A percentile compares a stretch with the other conserved stretches of the same genome.
These are phyloP conservation scores for Sebastes schlegelii DNA, from an alignment of 2,113 vertebrate genomes.

Conservation along the genomic window DNA sequence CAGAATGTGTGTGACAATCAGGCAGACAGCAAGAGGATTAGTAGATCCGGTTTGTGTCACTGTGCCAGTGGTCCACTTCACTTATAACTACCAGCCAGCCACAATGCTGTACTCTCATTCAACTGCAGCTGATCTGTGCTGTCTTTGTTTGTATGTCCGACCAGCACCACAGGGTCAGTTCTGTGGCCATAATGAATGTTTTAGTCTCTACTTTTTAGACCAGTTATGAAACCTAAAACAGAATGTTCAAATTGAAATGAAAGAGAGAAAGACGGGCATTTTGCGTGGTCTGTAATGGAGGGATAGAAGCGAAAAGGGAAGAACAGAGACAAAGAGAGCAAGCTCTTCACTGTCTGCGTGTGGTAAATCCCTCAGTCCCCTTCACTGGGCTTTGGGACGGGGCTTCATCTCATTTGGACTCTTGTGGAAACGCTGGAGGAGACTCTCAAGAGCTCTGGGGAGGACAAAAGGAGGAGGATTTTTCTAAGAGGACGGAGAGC, in stretches of 20 bases:
- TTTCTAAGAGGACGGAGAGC: slow-evolving; percentile 25
- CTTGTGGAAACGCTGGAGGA: slow-evolving; percentile 24
- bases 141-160: slow-evolving; percentile 15
- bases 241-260: not conserved
- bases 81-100: slow-evolving; percentile 23
- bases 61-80: slow-evolving; percentile 52
- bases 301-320: not conserved
- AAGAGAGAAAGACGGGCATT: not conserved
- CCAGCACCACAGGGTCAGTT: slow-evolving; percentile 1
- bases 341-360: slow-evolving; percentile 10
- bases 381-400: slow-evolving; percentile 18
- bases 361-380: slow-evolving; percentile 28
- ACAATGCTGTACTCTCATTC: slow-evolving; percentile 3
- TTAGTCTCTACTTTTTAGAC: slow-evolving; percentile 16
- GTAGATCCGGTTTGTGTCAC: slow-evolving; percentile 30
- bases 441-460: slow-evolving; percentile 43
- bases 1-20: slow-evolving; percentile 37
- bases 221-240: slow-evolving; percentile 19
- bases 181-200: slow-evolving; percentile 1
- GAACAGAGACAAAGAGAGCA: slow-evolving; percentile 5
- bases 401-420: slow-evolving; percentile 52
- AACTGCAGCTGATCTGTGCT: slow-evolving; percentile 24
- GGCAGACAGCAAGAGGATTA: slow-evolving; percentile 41
- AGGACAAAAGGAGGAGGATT: slow-evolving; percentile 57
- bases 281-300: slow-evolving; percentile 1